Base-by-base conservation (phyloP, 2,797 vertebrate species). In the Urosaurus nigricauda region DNA sequence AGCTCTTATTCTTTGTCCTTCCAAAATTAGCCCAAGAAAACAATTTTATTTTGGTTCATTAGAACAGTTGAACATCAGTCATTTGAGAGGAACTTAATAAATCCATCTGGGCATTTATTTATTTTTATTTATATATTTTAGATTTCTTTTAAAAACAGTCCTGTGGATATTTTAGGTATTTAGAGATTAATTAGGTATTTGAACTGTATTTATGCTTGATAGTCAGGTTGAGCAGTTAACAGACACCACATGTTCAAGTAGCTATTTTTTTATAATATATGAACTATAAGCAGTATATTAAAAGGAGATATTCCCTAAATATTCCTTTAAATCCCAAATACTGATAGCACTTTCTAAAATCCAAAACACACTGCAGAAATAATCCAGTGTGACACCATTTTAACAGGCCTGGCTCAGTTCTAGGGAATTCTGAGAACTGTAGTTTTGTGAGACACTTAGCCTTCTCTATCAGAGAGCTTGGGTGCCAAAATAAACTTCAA, bases 241-340 rank as follows among this genome's bases (percentile, higher is more conserved):
- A 86, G 21, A 71, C 4, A 80, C 47, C 17, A 35, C 13, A 9
- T 63, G 21, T 70, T 77, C 63, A n/a, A 58, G 79, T 58, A 87
- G n/a, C 63, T n/a, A 79, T 4, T 29, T 4, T 29, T 40, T 53
- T 37, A 56, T 86, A 5, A 51, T 47, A 51, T 79, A 79, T 35
- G 12, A 70, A 71, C 2, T 70, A 56, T 43, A 5, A 26, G 63
- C 63, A 29, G 63, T 29, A 63, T 24, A 83, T 91, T 92, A 51
- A 24, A 51, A 47, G 83, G 85, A 83, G 83, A 32, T 16, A 9
- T 94, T 87, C 89, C 68, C 79, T 88, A 47, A 60, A 63, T 85
- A 47, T 8, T 90, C 82, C 79, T 84, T 29, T 65, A 68, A 3
- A 60, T 9, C 6, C 88, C 85, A 84, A 65, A 70, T 16, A 68